These are phyloP conservation scores for Drosophila emarginata DNA, from an alignment of 2,888 invertebrate species.

Conservation along the genomic window DNA sequence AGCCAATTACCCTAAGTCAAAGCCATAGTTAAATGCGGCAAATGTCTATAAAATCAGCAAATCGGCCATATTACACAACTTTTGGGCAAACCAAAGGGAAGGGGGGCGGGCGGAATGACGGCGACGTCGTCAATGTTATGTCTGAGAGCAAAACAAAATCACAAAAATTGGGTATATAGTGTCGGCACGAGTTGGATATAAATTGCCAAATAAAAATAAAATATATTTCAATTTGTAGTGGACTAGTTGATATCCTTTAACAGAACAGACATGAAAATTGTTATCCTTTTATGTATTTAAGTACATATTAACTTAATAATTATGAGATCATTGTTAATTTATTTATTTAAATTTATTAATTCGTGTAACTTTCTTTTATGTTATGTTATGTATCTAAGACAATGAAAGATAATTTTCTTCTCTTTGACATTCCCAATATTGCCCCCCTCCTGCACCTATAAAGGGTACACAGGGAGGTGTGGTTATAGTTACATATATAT, in stretches of 20 bases:
- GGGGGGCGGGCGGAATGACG: background rate
- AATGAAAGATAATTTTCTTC: background rate
- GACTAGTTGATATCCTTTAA: background rate
- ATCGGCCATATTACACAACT: conserved; percentile 39
- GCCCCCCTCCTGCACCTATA: conserved; percentile 15
- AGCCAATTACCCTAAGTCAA: conserved; percentile 18
- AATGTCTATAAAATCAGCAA: background rate
- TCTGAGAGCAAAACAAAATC: conserved; percentile 24
- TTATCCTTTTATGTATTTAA: too few relatives aligned
- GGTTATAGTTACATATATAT: background rate
- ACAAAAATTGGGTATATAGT: conserved; percentile 30
- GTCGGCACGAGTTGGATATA: conserved; percentile 37
- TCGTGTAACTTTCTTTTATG: too few relatives aligned
- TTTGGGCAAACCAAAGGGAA: conserved; percentile 18
- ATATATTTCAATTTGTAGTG: background rate
- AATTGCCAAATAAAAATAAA: background rate
- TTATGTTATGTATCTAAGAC: background rate
- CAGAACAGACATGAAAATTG: background rate
- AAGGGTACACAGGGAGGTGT: background rate
- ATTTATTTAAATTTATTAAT: too few relatives aligned
- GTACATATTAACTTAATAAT: too few relatives aligned
- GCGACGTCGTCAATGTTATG: conserved; percentile 1
- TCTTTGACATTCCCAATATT: background rate
- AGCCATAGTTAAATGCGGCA: conserved; percentile 19
- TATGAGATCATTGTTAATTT: too few relatives aligned